phyloP scores from a whole-genome alignment of 2,797 vertebrate species.

The Graptemys geographica region DNA sequence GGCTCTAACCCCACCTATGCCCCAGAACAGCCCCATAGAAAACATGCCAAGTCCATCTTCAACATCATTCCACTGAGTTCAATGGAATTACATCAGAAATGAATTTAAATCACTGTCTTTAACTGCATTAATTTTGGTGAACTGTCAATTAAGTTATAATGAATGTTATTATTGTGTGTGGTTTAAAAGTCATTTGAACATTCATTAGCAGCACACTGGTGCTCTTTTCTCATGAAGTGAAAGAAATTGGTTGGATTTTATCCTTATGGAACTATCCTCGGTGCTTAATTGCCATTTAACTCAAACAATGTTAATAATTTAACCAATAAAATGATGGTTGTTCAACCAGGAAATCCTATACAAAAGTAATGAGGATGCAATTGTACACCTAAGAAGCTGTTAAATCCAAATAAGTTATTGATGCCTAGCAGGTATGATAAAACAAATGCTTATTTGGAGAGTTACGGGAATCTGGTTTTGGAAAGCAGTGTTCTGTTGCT shows the following conservation, averaged over 20 bases:
- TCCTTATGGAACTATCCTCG: background rate
- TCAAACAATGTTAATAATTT: background rate
- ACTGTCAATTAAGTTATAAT: conserved; percentile 34
- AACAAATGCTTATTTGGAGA: background rate
- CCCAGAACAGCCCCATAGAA: background rate
- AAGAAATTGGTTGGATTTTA: background rate
- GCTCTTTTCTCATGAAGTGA: fast-evolving
- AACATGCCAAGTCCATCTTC: background rate
- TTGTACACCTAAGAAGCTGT: background rate
- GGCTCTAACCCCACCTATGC: background rate
- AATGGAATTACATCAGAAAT: background rate
- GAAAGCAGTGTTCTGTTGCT: background rate
- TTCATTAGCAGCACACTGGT: background rate
- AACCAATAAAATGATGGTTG: fast-evolving
- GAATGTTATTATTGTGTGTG: background rate
- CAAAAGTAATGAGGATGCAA: background rate
- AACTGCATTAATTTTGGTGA: background rate
- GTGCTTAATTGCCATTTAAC: background rate
- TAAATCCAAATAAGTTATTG: conserved; percentile 24
- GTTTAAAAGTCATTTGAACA: conserved; percentile 22
- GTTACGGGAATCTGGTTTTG: background rate
- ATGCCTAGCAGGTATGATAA: conserved; percentile 5
- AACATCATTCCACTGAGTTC: background rate
- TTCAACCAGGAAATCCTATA: background rate
- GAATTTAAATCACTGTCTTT: background rate